A percentile compares a stretch with the other conserved stretches of the same genome.
phyloP scores from a whole-genome alignment of 2,888 invertebrate genomes.

The Xiphydria camelus region DNA sequence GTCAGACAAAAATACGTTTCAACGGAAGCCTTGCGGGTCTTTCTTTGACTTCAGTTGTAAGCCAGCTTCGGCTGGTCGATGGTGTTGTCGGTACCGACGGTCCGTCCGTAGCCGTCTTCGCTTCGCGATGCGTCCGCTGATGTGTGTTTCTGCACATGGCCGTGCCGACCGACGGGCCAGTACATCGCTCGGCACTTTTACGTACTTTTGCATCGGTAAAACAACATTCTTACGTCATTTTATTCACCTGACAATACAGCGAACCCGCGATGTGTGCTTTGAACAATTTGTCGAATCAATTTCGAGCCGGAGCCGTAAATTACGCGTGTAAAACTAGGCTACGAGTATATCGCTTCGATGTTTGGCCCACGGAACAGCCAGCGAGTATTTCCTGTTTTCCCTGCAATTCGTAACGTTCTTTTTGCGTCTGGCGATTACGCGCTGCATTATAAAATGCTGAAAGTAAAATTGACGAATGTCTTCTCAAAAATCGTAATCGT shows the following conservation, averaged over 20 bases:
- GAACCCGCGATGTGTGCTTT: not conserved
- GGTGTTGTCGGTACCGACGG: conserved; percentile 46
- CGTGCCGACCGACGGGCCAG: conserved; percentile 43
- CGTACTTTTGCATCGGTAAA: conserved; percentile 44
- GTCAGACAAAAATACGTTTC: too few relatives aligned
- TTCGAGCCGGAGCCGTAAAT: too few relatives aligned
- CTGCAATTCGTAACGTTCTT: too few relatives aligned
- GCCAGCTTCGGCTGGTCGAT: conserved; percentile 42
- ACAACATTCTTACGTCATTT: conserved; percentile 4
- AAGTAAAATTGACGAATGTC: too few relatives aligned
- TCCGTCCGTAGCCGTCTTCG: conserved; percentile 49
- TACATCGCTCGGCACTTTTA: conserved; percentile 39
- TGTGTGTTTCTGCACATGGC: conserved; percentile 56
- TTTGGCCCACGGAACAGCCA: not conserved
- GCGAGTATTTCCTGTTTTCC: not conserved
- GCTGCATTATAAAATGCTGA: too few relatives aligned
- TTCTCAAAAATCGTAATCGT: too few relatives aligned
- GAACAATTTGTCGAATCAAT: too few relatives aligned
- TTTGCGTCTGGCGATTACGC: too few relatives aligned
- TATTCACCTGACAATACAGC: not conserved
- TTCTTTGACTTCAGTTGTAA: conserved; percentile 26
- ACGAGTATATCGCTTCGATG: not conserved
- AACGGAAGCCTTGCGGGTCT: not conserved
- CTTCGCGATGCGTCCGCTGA: conserved; percentile 47
- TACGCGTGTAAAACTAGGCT: not conserved